A percentile compares a stretch with the other conserved stretches of the same genome.
Conservation (phyloP, 2,888 invertebrate species). For the Agriotes lineatus region DNA sequence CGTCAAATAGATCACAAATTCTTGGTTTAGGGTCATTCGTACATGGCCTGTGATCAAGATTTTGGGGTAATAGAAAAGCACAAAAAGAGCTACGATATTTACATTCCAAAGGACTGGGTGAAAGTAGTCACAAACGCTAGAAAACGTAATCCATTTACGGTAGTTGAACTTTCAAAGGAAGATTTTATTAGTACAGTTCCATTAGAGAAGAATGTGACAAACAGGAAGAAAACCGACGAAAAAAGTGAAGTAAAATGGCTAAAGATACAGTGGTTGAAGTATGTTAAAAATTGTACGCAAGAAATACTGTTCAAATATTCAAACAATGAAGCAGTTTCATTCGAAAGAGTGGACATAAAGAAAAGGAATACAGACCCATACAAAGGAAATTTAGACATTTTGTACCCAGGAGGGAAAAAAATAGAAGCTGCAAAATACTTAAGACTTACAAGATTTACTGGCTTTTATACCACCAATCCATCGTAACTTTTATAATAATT, state of each 20-base stretch:
- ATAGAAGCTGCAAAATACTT: not conserved
- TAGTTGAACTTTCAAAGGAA: not conserved
- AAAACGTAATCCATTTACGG: not conserved
- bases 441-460: not conserved
- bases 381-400: not conserved
- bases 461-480: too few relatives aligned
- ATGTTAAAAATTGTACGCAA: not conserved
- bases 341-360: not conserved
- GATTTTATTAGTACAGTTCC: not conserved
- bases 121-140: not conserved
- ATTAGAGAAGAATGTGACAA: not conserved
- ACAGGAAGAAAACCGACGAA: not conserved
- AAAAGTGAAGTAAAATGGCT: not conserved
- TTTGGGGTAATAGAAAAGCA: not conserved
- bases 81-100: not conserved
- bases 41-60: not conserved
- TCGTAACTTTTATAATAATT: too few relatives aligned
- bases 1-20: constrained; percentile 16
- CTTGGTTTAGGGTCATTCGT: not conserved
- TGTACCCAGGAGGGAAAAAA: not conserved
- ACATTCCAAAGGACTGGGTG: not conserved
- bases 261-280: not conserved
- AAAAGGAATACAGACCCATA: not conserved
- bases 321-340: not conserved
- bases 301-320: not conserved